Conservation (phyloP, 2,888 invertebrate species). For the Leptarthrus brevirostris region DNA sequence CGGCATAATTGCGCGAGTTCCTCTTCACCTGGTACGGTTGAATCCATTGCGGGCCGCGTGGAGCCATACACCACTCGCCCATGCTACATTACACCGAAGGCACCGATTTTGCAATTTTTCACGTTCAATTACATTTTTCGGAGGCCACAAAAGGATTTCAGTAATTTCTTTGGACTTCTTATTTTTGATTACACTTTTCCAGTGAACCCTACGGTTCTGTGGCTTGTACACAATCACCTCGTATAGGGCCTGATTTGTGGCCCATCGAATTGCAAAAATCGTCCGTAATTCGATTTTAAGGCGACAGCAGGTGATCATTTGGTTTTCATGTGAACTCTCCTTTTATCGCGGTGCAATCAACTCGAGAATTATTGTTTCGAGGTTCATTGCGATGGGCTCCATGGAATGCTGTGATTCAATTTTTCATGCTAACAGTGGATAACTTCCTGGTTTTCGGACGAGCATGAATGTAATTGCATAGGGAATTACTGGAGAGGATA, state of each 20-base stretch:
- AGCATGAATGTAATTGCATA: neutral
- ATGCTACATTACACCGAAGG: neutral
- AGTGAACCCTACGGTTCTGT: neutral
- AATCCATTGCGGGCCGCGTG: neutral
- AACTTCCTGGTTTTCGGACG: conserved; percentile 24
- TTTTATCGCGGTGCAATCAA: conserved; percentile 34
- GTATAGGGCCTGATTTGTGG: conserved; percentile 9
- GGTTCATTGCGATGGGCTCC: neutral
- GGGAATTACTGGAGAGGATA: too few species aligned
- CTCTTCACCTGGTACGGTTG: neutral
- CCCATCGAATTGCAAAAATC: conserved; percentile 7
- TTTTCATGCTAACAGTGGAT: conserved; percentile 1
- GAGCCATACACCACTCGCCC: conserved; percentile 26
- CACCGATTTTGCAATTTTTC: conserved; percentile 39
- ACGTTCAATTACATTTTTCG: conserved; percentile 42
- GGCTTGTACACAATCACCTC: neutral
- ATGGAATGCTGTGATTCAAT: conserved; percentile 32
- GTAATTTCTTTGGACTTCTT: conserved; percentile 32
- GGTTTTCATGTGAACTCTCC: conserved; percentile 10
- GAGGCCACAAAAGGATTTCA: conserved; percentile 42
- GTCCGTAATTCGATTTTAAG: conserved; percentile 32
- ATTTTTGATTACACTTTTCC: conserved; percentile 13
- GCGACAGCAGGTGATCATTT: conserved; percentile 42
- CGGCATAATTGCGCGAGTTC: conserved; percentile 21
- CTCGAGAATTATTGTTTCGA: conserved; percentile 17